phyloP scores from a whole-genome alignment of 2,888 invertebrate genomes.

The Pollenia griseotomentosa region DNA sequence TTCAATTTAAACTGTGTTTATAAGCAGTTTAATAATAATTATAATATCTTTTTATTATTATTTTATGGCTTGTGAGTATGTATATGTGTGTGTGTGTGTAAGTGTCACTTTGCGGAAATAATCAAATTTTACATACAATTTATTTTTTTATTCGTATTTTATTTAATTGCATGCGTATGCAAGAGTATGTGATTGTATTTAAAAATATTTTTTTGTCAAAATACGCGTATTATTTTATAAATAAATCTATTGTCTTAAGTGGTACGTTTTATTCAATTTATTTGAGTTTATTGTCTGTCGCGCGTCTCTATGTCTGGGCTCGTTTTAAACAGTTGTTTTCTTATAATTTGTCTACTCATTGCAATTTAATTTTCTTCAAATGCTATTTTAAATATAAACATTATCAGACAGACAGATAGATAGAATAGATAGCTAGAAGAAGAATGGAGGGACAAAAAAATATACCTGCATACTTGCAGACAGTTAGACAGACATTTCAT shows the following conservation, averaged over 20 bases:
- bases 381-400: conserved; percentile 65
- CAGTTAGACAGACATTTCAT: conserved; percentile 36
- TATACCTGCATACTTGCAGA: not conserved
- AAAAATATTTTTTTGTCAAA: not conserved
- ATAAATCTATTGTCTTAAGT: conserved; percentile 9
- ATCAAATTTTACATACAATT: conserved; percentile 54
- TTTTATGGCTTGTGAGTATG: conserved; percentile 26
- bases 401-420: conserved; percentile 45
- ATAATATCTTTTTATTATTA: conserved; percentile 39
- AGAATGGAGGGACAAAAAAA: not conserved
- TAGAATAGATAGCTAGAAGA: not conserved
- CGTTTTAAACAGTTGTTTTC: conserved; percentile 67
- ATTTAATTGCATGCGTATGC: conserved; percentile 48
- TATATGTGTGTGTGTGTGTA: not conserved
- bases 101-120: conserved; percentile 49
- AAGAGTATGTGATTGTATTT: conserved; percentile 40
- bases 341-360: conserved; percentile 70
- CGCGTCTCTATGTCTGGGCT: conserved; percentile 72
- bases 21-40: conserved; percentile 65
- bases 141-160: conserved; percentile 24
- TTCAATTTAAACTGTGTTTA: conserved; percentile 64
- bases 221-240: conserved; percentile 18
- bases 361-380: conserved; percentile 69
- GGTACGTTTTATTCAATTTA: conserved; percentile 43
- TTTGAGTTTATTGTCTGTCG: conserved; percentile 53